phyloP scores from a whole-genome alignment of 2,888 invertebrate genomes.

The Campopleginae sp. region DNA sequence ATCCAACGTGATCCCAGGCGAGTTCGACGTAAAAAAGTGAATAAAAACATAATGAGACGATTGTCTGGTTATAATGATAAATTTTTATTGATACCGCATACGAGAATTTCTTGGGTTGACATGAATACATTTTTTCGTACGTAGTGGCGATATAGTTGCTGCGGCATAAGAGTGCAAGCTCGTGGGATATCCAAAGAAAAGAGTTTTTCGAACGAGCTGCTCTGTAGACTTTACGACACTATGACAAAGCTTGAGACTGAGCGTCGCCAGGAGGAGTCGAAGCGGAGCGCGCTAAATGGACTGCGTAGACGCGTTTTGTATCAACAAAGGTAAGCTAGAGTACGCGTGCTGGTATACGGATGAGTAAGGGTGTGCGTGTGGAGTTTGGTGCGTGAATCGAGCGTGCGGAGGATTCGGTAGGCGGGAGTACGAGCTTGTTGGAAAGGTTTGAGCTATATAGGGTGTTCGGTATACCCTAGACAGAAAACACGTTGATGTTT shows the following conservation, averaged over 20 bases:
- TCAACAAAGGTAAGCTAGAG: conserved; percentile 32
- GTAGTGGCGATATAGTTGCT: not conserved
- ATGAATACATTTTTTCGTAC: not conserved
- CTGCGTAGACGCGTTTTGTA: conserved; percentile 49
- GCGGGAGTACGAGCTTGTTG: conserved; percentile 4
- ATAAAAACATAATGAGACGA: not conserved
- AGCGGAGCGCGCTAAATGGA: conserved; percentile 39
- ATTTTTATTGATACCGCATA: not conserved
- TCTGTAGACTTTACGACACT: conserved; percentile 23
- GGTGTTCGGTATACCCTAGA: not conserved
- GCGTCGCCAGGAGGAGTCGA: conserved; percentile 52
- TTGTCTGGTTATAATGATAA: not conserved
- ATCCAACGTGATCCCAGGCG: not conserved
- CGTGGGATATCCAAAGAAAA: not conserved
- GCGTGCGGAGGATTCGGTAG: not conserved
- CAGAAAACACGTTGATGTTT: conserved; percentile 76
- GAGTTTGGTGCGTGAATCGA: conserved; percentile 44
- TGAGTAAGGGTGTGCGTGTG: not conserved
- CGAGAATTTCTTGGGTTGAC: not conserved
- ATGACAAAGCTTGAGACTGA: conserved; percentile 35
- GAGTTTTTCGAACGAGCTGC: not conserved
- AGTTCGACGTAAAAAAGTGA: not conserved
- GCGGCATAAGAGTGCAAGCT: not conserved
- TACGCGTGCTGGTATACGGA: conserved; percentile 19
- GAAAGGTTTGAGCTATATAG: conserved; percentile 17